Percentiles rank a stretch among this genome's conserved stretches.
phyloP scores from a whole-genome alignment of 1,140 invertebrate species.

The Magallana gigas region DNA sequence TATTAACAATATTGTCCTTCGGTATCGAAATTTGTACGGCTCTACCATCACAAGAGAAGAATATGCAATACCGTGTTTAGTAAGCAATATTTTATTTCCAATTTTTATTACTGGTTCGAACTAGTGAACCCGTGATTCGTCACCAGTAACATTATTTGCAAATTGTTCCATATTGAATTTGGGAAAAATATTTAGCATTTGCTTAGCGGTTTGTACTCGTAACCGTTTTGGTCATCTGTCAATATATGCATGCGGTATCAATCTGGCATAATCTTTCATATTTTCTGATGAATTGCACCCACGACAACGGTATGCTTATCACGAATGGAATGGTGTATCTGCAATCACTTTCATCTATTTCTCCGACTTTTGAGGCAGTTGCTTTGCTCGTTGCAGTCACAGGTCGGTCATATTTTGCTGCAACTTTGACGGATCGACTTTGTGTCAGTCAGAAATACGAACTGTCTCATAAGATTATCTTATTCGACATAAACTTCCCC shows the following conservation, averaged over 20 bases:
- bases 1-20: background rate
- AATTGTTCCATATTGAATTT: background rate
- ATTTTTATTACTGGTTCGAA: constrained; percentile 48
- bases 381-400: background rate
- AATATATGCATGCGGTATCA: constrained; percentile 35
- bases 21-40: background rate
- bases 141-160: constrained; percentile 30
- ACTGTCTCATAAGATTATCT: background rate
- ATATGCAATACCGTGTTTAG: constrained; percentile 25
- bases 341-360: constrained; percentile 22
- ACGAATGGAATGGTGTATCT: background rate
- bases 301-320: constrained; percentile 1
- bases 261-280: constrained; percentile 43
- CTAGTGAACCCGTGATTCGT: constrained; percentile 52
- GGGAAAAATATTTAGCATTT: background rate
- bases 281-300: background rate
- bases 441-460: background rate
- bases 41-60: constrained; percentile 9
- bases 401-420: too few relatives aligned
- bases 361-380: constrained; percentile 9
- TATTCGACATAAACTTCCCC: background rate
- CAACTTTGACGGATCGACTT: too few relatives aligned
- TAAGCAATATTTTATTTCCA: constrained; percentile 40
- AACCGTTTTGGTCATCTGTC: constrained; percentile 12
- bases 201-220: background rate